phyloP scores from a whole-genome alignment of 2,888 invertebrate genomes.

The Gari tellinella region DNA sequence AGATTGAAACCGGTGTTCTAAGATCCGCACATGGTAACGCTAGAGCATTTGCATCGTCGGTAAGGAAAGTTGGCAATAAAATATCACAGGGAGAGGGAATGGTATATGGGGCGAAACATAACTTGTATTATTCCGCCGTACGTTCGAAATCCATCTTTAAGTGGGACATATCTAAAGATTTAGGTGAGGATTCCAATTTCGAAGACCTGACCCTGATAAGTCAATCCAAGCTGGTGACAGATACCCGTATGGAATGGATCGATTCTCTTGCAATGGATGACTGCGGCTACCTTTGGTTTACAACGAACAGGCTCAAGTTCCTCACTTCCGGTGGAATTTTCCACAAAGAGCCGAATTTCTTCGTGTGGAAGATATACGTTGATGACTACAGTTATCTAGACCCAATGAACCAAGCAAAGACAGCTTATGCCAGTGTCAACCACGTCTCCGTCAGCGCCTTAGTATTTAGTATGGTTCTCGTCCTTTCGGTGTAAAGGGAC shows the following conservation, averaged over 20 bases:
- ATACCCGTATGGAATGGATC: conserved; percentile 63
- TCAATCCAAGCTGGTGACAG: conserved; percentile 41
- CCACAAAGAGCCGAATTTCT: conserved; percentile 57
- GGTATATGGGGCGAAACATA: conserved; percentile 53
- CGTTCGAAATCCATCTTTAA: conserved; percentile 54
- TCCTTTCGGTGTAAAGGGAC: too few species aligned
- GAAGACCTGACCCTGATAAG: conserved; percentile 20
- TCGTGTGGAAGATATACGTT: conserved; percentile 59
- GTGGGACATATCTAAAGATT: conserved; percentile 47
- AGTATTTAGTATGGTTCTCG: too few species aligned
- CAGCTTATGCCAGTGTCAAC: too few species aligned
- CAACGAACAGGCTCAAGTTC: conserved; percentile 60
- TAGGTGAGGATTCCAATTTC: conserved; percentile 25
- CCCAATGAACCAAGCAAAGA: background rate
- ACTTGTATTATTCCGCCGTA: conserved; percentile 59
- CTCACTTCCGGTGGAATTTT: conserved; percentile 48
- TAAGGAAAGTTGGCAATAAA: conserved; percentile 57
- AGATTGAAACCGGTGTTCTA: conserved; percentile 59
- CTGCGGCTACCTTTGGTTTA: conserved; percentile 65
- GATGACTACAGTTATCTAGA: conserved; percentile 60
- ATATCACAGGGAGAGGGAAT: conserved; percentile 57
- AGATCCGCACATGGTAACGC: conserved; percentile 22
- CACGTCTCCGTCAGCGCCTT: too few species aligned
- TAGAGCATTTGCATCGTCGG: conserved; percentile 42
- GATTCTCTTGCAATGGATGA: conserved; percentile 62